phyloP scores from a whole-genome alignment of 2,113 vertebrate species.

The Pelmatolapia mariae region DNA sequence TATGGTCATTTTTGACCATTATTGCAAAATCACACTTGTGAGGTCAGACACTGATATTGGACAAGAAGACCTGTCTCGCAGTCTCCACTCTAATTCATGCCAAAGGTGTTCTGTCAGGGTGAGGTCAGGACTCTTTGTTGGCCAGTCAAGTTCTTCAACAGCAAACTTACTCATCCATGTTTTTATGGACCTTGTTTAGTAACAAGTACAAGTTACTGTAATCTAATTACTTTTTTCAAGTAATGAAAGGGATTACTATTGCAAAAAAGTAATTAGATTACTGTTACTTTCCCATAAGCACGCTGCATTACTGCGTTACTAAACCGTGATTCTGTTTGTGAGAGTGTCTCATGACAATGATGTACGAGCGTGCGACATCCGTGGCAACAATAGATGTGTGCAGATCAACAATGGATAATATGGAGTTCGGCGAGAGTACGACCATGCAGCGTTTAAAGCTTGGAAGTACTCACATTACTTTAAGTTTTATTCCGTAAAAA shows the following conservation, averaged over 20 bases:
- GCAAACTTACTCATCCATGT: not conserved
- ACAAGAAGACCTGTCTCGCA: not conserved
- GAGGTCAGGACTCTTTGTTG: not conserved
- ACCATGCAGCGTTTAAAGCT: no score
- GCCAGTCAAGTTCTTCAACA: not conserved
- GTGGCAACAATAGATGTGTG: no score
- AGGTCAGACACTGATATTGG: not conserved
- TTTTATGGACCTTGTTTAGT: not conserved
- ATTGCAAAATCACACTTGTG: not conserved
- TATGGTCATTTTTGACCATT: not conserved
- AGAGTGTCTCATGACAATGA: no score
- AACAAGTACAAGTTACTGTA: not conserved
- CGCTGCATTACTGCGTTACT: no score
- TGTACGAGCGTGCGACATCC: no score
- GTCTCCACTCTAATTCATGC: not conserved
- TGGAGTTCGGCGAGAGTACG: no score
- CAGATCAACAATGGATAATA: no score
- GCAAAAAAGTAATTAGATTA: not conserved
- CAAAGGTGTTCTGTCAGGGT: not conserved
- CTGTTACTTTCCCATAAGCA: no score
- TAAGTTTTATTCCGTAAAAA: no score
- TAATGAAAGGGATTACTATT: not conserved
- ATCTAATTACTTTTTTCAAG: not conserved
- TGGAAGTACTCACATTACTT: no score
- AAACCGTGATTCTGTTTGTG: no score